Percentiles rank a stretch among this genome's conserved stretches.
Conservation (phyloP, 1,140 invertebrate species). For the Drosophila orosa region DNA sequence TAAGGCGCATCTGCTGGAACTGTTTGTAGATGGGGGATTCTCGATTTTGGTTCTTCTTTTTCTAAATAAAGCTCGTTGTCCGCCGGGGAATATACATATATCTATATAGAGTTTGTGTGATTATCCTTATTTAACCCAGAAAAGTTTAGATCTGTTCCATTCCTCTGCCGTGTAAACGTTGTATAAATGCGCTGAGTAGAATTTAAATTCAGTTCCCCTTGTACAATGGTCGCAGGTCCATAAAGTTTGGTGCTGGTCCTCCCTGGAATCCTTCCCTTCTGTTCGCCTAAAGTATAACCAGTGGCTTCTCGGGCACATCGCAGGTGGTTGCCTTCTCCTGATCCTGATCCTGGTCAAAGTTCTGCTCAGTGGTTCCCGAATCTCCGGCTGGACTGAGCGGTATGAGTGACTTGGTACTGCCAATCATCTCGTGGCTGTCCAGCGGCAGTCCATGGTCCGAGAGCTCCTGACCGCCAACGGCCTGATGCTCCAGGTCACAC, state of each 20-base stretch:
- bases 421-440: slow-evolving; percentile 74
- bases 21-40: slow-evolving; percentile 7
- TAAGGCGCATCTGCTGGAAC: slow-evolving; percentile 55
- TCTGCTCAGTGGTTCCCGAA: slow-evolving; percentile 48
- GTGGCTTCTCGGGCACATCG: slow-evolving; percentile 76
- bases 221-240: slow-evolving; percentile 55
- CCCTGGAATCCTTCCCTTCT: not conserved
- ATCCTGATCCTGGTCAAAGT: slow-evolving; percentile 53
- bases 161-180: slow-evolving; percentile 39
- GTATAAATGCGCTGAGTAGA: slow-evolving; percentile 68
- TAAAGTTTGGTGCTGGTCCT: slow-evolving; percentile 51
- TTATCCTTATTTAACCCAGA: slow-evolving; percentile 25
- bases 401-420: slow-evolving; percentile 80
- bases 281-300: slow-evolving; percentile 69
- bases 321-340: slow-evolving; percentile 75
- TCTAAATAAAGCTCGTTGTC: slow-evolving; percentile 54
- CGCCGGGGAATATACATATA: slow-evolving; percentile 5
- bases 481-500: slow-evolving; percentile 61
- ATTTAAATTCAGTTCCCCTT: slow-evolving; percentile 68
- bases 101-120: slow-evolving; percentile 19
- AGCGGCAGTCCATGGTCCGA: slow-evolving; percentile 18
- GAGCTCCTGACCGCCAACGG: slow-evolving; percentile 34
- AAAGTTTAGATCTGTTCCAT: slow-evolving; percentile 18
- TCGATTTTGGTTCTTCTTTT: slow-evolving; percentile 3
- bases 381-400: slow-evolving; percentile 72